These are phyloP conservation scores for Holothuria glaberrima DNA, from an alignment of 35 echinoderm and acorn worm genomes.

Conservation along the genomic window DNA sequence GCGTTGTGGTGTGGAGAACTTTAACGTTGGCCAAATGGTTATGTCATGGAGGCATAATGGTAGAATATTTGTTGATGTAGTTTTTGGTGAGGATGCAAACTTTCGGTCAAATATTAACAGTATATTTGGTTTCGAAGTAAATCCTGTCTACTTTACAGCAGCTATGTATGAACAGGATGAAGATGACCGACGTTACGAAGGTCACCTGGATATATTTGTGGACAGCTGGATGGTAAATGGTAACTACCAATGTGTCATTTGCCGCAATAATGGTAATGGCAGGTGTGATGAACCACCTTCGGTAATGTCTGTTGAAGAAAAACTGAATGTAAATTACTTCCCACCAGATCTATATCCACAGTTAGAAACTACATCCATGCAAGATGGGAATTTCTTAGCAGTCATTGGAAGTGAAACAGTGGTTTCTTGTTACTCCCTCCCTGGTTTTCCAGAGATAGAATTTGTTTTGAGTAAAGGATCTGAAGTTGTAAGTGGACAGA, in stretches of 20 bases:
- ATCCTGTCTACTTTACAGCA: neutral
- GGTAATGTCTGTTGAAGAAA: neutral
- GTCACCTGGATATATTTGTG: neutral
- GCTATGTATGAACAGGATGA: too few relatives aligned
- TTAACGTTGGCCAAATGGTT: neutral
- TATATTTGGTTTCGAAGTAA: conserved; percentile 7
- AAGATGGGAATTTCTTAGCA: neutral
- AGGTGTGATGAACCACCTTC: neutral
- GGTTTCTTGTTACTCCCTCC: conserved; percentile 28
- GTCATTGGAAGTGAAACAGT: neutral
- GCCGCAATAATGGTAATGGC: neutral
- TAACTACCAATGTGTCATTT: conserved; percentile 30
- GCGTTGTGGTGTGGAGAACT: neutral
- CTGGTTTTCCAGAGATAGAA: conserved; percentile 1
- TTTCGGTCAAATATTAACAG: neutral
- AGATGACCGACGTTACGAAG: neutral
- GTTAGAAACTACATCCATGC: neutral
- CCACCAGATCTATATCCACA: conserved; percentile 40
- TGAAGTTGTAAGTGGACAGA: neutral
- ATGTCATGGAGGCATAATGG: conserved; percentile 30
- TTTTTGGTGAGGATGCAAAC: neutral
- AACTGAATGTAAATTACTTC: conserved; percentile 13
- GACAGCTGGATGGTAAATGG: neutral
- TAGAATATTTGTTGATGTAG: conserved; percentile 17
- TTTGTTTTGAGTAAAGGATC: neutral